These are phyloP conservation scores for Enteromius thamalakanensis DNA, from an alignment of 2,797 vertebrate genomes.

Conservation along the genomic window DNA sequence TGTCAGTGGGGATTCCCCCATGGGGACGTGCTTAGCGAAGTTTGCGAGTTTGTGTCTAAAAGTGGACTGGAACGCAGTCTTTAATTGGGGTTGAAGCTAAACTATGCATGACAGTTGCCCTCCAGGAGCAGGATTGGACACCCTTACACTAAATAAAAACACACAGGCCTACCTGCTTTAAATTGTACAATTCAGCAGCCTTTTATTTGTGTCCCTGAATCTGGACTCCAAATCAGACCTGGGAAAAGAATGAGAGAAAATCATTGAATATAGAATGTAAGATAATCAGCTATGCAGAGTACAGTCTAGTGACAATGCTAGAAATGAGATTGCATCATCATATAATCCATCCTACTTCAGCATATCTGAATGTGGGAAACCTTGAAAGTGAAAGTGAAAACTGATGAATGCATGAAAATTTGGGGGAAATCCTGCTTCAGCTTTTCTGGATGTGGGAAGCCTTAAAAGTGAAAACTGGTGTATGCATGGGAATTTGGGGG, in stretches of 20 bases:
- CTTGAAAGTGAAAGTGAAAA: constrained; percentile 65
- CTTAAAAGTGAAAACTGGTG: constrained; percentile 64
- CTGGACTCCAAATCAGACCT: constrained; percentile 19
- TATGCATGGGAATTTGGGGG: background rate
- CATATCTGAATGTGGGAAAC: background rate
- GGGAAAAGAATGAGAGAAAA: background rate
- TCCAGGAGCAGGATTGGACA: background rate
- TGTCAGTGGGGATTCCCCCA: too few relatives aligned
- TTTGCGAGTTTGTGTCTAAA: background rate
- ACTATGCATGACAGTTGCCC: background rate
- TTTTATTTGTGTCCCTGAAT: constrained; percentile 9
- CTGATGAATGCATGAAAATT: background rate
- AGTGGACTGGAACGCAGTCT: too few relatives aligned
- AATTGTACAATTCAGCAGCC: background rate
- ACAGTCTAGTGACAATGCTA: background rate
- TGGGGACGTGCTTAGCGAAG: too few relatives aligned
- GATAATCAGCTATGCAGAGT: background rate
- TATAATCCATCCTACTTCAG: background rate
- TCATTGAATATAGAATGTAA: background rate
- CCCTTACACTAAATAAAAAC: background rate
- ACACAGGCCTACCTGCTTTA: constrained; percentile 30
- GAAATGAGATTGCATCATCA: constrained; percentile 23
- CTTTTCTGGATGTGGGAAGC: background rate
- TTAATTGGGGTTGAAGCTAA: background rate
- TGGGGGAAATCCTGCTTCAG: background rate